Conservation (phyloP, 1,140 invertebrate species). For the Himalopsyche phryganea region DNA sequence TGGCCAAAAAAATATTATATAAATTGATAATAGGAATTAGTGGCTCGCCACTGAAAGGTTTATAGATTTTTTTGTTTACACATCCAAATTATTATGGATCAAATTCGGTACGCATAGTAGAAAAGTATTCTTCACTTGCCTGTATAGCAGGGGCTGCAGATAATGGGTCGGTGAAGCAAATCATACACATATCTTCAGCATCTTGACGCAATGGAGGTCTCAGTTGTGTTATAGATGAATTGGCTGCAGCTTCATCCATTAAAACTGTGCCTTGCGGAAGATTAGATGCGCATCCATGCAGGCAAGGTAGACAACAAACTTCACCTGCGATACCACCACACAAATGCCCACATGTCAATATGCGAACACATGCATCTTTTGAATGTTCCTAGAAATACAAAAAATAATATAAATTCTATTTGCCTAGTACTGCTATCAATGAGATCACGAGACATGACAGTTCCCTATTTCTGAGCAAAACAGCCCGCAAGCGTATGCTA, state of each 20-base stretch:
- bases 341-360: conserved; percentile 83
- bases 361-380: conserved; percentile 77
- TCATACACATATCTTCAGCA: conserved; percentile 99
- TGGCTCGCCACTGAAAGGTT: no score
- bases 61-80: no score
- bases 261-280: conserved; percentile 47
- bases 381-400: conserved; percentile 66
- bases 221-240: conserved; percentile 31
- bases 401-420: no score
- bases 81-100: no score
- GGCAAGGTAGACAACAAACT: conserved; percentile 79
- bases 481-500: no score
- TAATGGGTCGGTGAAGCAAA: conserved; percentile 95
- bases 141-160: conserved; percentile 92
- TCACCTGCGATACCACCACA: conserved; percentile 90
- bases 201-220: conserved; percentile 76
- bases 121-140: no score
- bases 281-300: conserved; percentile 73
- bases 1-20: no score
- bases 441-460: no score
- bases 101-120: no score
- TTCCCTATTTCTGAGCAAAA: no score
- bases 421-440: no score
- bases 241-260: conserved; percentile 28
- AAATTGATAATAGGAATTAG: no score